A percentile compares a stretch with the other conserved stretches of the same genome.
These are phyloP conservation scores for Spinibarbus caldwelli DNA, from an alignment of 2,797 vertebrate genomes.

Conservation along the genomic window DNA sequence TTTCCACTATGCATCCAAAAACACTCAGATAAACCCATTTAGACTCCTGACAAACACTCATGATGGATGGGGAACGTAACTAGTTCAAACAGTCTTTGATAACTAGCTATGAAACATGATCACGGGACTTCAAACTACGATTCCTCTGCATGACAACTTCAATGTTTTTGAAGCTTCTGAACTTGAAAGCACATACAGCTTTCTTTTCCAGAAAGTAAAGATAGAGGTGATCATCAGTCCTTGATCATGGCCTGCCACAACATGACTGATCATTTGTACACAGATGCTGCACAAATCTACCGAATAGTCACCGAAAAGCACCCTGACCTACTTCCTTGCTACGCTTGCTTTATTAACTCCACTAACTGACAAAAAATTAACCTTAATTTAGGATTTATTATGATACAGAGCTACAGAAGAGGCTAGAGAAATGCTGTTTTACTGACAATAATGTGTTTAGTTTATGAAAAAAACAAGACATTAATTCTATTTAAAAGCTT, in stretches of 20 bases:
- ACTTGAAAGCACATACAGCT: slow-evolving; percentile 11
- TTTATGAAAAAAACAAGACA: background rate
- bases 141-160: slow-evolving; percentile 10
- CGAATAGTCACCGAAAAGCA: background rate
- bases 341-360: background rate
- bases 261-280: slow-evolving; percentile 7
- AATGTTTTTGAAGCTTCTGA: slow-evolving; percentile 19
- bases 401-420: background rate
- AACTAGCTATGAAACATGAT: slow-evolving; percentile 6
- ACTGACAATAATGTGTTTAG: background rate
- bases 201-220: slow-evolving; percentile 8
- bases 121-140: slow-evolving; percentile 9
- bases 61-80: slow-evolving; percentile 25
- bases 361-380: background rate
- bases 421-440: too few species aligned
- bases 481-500: background rate
- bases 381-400: slow-evolving; percentile 6
- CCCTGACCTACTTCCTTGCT: background rate
- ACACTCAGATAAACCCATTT: slow-evolving; percentile 7
- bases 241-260: slow-evolving; percentile 42
- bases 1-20: slow-evolving; percentile 29
- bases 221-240: slow-evolving; percentile 23
- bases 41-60: slow-evolving; percentile 19
- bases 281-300: background rate
- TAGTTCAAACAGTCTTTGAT: slow-evolving; percentile 16